Percentiles rank a stretch among this genome's conserved stretches.
phyloP scores from a whole-genome alignment of 2,888 invertebrate species.

The Subacronicta megacephala region DNA sequence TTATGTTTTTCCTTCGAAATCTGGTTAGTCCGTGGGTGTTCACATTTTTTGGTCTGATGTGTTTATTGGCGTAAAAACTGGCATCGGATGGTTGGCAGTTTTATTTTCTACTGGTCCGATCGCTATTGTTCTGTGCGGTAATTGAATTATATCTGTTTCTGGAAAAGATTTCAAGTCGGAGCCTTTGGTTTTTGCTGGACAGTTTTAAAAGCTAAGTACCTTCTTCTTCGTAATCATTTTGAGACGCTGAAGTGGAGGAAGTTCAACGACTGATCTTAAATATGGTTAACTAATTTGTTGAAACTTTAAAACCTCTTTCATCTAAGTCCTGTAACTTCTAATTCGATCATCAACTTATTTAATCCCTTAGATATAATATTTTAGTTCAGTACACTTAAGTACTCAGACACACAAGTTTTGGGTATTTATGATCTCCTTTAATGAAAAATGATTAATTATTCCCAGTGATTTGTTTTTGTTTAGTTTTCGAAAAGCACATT shows the following conservation, averaged over 20 bases:
- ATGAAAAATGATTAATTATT: too few relatives aligned
- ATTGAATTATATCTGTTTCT: slow-evolving; percentile 56
- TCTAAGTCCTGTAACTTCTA: too few relatives aligned
- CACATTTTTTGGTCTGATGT: slow-evolving; percentile 57
- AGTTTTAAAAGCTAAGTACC: slow-evolving; percentile 40
- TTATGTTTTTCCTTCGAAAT: slow-evolving; percentile 64
- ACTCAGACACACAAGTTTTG: too few relatives aligned
- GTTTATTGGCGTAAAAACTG: slow-evolving; percentile 58
- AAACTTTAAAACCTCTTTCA: too few relatives aligned
- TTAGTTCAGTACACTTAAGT: too few relatives aligned
- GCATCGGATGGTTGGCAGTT: slow-evolving; percentile 26
- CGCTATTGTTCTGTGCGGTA: slow-evolving; percentile 52
- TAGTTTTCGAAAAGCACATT: too few relatives aligned
- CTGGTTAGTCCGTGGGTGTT: slow-evolving; percentile 72
- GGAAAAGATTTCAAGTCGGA: slow-evolving; percentile 44
- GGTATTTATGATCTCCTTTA: too few relatives aligned
- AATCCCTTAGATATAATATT: too few relatives aligned
- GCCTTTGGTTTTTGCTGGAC: slow-evolving; percentile 25
- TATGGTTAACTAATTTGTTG: too few relatives aligned
- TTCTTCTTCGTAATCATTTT: slow-evolving; percentile 35
- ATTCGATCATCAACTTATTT: too few relatives aligned
- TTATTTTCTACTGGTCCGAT: slow-evolving; percentile 41
- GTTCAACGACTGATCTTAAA: background rate
- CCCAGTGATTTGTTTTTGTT: too few relatives aligned
- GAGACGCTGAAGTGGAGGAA: slow-evolving; percentile 1